A percentile compares a stretch with the other conserved stretches of the same genome.
These are phyloP conservation scores for Thoracochromis brauschi DNA, from an alignment of 2,113 vertebrate genomes.

Conservation along the genomic window DNA sequence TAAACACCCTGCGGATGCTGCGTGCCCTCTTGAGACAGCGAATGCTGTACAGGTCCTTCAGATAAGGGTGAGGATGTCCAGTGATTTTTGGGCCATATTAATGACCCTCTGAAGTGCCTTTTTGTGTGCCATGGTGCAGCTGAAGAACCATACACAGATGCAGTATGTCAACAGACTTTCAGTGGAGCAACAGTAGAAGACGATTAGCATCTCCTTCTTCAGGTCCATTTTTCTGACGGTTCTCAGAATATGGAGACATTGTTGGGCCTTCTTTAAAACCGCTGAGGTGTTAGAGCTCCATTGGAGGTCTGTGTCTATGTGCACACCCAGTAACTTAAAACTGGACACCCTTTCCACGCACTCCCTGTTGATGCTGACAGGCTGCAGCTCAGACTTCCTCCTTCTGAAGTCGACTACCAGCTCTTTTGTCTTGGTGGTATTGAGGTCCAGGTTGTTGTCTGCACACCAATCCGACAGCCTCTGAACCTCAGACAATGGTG, in stretches of 20 bases:
- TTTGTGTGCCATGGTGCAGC: background rate
- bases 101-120: background rate
- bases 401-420: background rate
- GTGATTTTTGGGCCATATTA: background rate
- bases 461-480: background rate
- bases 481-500: background rate
- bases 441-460: background rate
- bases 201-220: background rate
- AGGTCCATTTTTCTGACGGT: background rate
- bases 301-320: background rate
- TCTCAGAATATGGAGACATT: background rate
- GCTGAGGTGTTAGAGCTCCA: fast-evolving
- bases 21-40: background rate
- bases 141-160: fast-evolving
- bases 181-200: background rate
- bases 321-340: background rate
- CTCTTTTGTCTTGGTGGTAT: background rate
- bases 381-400: background rate
- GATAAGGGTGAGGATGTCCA: background rate
- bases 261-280: background rate
- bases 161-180: background rate
- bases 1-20: background rate
- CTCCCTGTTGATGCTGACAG: background rate
- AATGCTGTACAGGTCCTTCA: background rate
- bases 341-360: background rate